Conservation (phyloP, 2,797 vertebrate species). For the Eremophila alpestris region DNA sequence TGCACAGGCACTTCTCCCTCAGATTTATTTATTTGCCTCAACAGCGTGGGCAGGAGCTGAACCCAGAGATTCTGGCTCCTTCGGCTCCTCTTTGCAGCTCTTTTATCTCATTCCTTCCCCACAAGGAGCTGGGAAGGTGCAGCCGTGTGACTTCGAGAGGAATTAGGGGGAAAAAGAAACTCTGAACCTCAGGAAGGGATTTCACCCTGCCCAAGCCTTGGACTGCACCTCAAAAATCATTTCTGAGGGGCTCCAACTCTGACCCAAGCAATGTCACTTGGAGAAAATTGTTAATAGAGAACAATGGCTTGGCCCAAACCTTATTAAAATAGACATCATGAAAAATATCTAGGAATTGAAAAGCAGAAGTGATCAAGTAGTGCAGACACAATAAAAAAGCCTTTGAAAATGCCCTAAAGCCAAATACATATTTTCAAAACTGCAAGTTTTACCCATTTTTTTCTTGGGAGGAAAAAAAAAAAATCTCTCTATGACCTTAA, state of each 20-base stretch:
- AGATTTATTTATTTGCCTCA: constrained; percentile 14
- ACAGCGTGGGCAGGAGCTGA: constrained; percentile 1
- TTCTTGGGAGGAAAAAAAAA: background rate
- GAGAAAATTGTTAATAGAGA: background rate
- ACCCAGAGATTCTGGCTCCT: constrained; percentile 37
- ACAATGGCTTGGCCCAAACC: constrained; percentile 39
- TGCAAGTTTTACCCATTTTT: constrained; percentile 48
- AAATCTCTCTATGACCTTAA: constrained; percentile 27
- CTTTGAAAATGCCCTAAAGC: constrained; percentile 67
- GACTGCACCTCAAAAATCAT: background rate
- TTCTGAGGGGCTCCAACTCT: background rate
- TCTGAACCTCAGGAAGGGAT: background rate
- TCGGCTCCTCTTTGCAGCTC: background rate
- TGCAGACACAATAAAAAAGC: constrained; percentile 70
- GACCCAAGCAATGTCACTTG: background rate
- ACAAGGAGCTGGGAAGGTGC: background rate
- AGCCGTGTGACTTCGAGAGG: background rate
- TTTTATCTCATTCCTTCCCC: background rate
- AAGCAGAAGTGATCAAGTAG: constrained; percentile 52
- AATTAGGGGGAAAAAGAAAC: background rate
- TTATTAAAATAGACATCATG: constrained; percentile 68
- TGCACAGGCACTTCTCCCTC: constrained; percentile 5
- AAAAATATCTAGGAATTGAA: constrained; percentile 70
- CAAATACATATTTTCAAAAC: constrained; percentile 72
- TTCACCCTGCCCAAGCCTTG: background rate